phyloP scores from a whole-genome alignment of 1,140 invertebrate genomes.

The Venturia canescens region DNA sequence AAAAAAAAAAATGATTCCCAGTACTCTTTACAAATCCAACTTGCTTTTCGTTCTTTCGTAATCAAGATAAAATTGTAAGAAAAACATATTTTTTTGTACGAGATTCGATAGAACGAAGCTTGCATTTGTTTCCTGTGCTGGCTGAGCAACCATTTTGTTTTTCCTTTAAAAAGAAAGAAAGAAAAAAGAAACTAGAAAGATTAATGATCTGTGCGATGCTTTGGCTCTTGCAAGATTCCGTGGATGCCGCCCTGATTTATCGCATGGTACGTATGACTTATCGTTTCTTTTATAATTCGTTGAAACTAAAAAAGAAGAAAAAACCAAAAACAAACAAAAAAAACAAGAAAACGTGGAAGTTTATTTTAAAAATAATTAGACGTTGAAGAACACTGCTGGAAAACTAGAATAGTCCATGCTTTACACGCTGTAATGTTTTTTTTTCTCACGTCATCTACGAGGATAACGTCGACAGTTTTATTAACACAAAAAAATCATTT shows the following conservation, averaged over 20 bases:
- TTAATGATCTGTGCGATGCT: constrained; percentile 69
- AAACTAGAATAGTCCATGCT: neutral
- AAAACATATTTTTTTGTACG: constrained; percentile 41
- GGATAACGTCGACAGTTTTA: neutral
- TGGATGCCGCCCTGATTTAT: constrained; percentile 66
- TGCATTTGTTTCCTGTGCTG: constrained; percentile 61
- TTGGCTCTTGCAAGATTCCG: constrained; percentile 70
- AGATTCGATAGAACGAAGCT: constrained; percentile 11
- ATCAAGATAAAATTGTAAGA: constrained; percentile 48
- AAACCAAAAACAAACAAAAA: constrained; percentile 21
- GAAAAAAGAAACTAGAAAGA: constrained; percentile 55
- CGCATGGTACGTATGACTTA: constrained; percentile 72
- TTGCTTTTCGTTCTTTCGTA: neutral
- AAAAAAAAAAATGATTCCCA: neutral
- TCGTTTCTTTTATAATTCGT: constrained; percentile 59
- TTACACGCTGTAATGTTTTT: neutral
- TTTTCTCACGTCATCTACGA: neutral
- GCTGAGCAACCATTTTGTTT: constrained; percentile 61
- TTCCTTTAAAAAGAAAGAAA: constrained; percentile 53
- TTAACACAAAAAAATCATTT: neutral
- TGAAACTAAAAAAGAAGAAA: constrained; percentile 49
- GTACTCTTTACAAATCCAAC: too few species aligned
- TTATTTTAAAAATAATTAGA: too few species aligned
- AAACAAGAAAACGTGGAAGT: neutral
- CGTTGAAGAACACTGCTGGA: neutral